Conservation (phyloP, 1,140 invertebrate genomes). For the Neuroterus valhalla region DNA sequence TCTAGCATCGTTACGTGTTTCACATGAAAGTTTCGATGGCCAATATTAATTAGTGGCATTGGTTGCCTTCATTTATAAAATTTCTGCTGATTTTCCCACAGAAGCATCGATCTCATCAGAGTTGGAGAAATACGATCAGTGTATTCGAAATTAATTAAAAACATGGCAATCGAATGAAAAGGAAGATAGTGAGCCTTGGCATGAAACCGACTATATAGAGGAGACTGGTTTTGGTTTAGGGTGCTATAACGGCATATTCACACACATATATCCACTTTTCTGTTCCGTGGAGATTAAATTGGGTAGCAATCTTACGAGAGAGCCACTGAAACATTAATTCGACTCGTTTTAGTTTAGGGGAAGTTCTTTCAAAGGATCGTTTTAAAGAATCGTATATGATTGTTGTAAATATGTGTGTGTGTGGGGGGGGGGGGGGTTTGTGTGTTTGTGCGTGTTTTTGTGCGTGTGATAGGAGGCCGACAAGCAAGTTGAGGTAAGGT, state of each 20-base stretch:
- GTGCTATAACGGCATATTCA: neutral
- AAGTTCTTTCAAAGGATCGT: slow-evolving; percentile 55
- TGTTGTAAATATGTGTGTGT: too few relatives aligned
- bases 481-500: slow-evolving; percentile 51
- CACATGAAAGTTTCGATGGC: neutral
- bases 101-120: slow-evolving; percentile 5
- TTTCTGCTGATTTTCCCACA: slow-evolving; percentile 8
- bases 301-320: slow-evolving; percentile 55
- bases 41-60: slow-evolving; percentile 18
- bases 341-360: slow-evolving; percentile 47
- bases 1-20: slow-evolving; percentile 7
- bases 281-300: slow-evolving; percentile 56
- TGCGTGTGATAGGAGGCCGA: slow-evolving; percentile 39
- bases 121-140: slow-evolving; percentile 11
- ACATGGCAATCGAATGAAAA: slow-evolving; percentile 15
- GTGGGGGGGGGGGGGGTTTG: too few relatives aligned
- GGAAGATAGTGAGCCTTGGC: neutral
- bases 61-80: slow-evolving; percentile 15
- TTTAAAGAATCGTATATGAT: slow-evolving; percentile 54
- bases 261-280: slow-evolving; percentile 41
- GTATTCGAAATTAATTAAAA: slow-evolving; percentile 27
- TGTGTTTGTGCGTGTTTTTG: too few relatives aligned
- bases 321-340: slow-evolving; percentile 60
- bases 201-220: neutral
- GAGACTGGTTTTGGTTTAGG: slow-evolving; percentile 6